Base-by-base conservation (phyloP, 2,113 vertebrate genomes). In the Alexandromys fortis region DNA sequence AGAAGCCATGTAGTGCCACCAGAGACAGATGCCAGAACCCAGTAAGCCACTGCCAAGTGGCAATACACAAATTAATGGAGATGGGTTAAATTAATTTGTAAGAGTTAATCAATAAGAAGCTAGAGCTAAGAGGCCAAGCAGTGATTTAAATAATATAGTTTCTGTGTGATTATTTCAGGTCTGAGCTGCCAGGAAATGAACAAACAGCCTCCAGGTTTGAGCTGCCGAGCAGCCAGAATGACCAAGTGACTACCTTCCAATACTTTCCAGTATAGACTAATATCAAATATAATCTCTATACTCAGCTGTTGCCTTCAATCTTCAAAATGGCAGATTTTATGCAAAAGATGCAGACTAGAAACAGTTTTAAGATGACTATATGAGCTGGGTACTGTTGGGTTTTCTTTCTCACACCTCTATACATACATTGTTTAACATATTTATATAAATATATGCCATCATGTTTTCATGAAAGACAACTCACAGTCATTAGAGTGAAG, bases 281-380 rank as follows among this genome's bases (percentile, higher is more conserved):
- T 58, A 45, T 92, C 55, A 45, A 93, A 89, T 95, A 86, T 73
- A 95, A 22, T 33, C 5, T 82, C 68, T 76, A 13, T 4, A 12
- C 16, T 91, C 78, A 45, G 70, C 21, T 45, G 0, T 55, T 33
- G 4, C 14, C 95, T 76, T 92, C 5, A 75, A 96, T 96, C 95
- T 65, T 30, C 30, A 93, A 72, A 24, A 49, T 76, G 79, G 72
- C 58, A 70, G 1, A 5, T 65, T 3, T 55, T 30, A 7, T 26
- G 42, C 42, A 77, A 77, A 77, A 49, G 26, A 26, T 68, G 21
- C 3, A 61, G 42, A 26, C 33, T 38, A 76, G 22, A 77, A 92
- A 75, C 52, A 55, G 52, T 90, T 82, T 95, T 86, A 68, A 63
- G 33, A 70, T 52, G 24, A 75, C 35, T 90, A 17, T 11, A 1